Percentiles rank a stretch among this genome's conserved stretches.
These are phyloP conservation scores for Trematocara nigrifrons DNA, from an alignment of 2,113 vertebrate species.

Conservation along the genomic window DNA sequence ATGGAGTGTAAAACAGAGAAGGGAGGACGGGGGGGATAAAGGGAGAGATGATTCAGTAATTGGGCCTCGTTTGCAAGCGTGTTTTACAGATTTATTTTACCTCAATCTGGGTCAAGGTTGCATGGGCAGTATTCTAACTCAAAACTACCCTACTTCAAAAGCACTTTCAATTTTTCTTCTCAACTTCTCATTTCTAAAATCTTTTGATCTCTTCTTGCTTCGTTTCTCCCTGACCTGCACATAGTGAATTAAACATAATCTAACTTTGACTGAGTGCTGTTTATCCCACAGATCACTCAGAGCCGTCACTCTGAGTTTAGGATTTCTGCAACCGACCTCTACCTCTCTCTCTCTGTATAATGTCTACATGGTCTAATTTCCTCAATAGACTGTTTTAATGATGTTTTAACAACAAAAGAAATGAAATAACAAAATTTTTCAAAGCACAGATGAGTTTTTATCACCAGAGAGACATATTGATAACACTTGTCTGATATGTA, in stretches of 20 bases:
- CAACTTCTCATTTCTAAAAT: not conserved
- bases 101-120: slow-evolving; percentile 67
- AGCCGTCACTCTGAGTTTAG: not conserved
- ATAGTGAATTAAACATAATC: not conserved
- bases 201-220: not conserved
- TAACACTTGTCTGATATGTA: not conserved
- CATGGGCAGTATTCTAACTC: not conserved
- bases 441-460: not conserved
- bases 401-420: not conserved
- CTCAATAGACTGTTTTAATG: not conserved
- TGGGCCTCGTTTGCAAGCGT: slow-evolving; percentile 1
- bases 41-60: slow-evolving; percentile 1
- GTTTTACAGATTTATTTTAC: slow-evolving; percentile 6
- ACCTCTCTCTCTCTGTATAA: not conserved
- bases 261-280: not conserved
- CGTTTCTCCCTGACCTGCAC: not conserved
- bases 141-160: not conserved
- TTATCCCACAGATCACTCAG: not conserved
- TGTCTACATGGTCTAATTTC: not conserved
- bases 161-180: not conserved
- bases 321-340: not conserved
- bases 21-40: not conserved
- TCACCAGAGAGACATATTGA: not conserved
- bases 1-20: not conserved
- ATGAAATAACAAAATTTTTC: not conserved